Evolutionary conservation across 2,888 invertebrate genomes (phyloP), one percentile per base, ranked within the genome.

Genomic region (Hoplodrina ambigua): DNA sequence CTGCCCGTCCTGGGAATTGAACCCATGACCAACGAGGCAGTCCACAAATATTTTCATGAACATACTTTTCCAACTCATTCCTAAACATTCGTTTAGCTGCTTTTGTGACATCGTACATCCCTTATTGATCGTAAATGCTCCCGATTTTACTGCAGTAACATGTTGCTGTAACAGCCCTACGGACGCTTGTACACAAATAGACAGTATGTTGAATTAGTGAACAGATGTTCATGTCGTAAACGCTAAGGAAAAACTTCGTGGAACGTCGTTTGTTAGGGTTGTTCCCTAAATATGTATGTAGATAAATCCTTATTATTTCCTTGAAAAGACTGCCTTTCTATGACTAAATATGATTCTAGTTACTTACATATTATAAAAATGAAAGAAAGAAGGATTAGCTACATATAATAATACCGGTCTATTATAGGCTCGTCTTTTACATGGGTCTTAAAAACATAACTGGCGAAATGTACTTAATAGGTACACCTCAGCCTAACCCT

Each of bases 141-240:
- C 44, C 46, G n/a, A 67, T 78, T 80, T 76, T 70, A 78, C 60
- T 81, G 72, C 62, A 66, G 65, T 57, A 81, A 66, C 81, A 71
- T 63, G 52, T 77, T 78, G 53, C n/a, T 25, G 41, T 50, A 54
- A 77, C 64, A 61, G 56, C 64, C 64, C 53, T 60, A 56, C 53
- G 52, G 65, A 66, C 33, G n/a, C 52, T 59, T 50, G 63, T 53
- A 69, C 52, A 50, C 44, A 79, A 62, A 76, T 37, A 81, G 81
- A 71, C 59, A 71, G 65, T 70, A 80, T 60, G 54, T 66, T 77
- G 70, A 65, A 80, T 76, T 63, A 80, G 65, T 66, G 50, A 63
- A 20, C 77, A 78, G 81, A 54, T 80, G 78, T 53, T 66, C 37
- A 0, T 15, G 25, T 78, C 81, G 62, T 80, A 80, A 80, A 75